Percentiles rank a stretch among this genome's conserved stretches.
Evolutionary conservation across 2,113 vertebrate species (phyloP).

Genomic region (Charina bottae): DNA sequence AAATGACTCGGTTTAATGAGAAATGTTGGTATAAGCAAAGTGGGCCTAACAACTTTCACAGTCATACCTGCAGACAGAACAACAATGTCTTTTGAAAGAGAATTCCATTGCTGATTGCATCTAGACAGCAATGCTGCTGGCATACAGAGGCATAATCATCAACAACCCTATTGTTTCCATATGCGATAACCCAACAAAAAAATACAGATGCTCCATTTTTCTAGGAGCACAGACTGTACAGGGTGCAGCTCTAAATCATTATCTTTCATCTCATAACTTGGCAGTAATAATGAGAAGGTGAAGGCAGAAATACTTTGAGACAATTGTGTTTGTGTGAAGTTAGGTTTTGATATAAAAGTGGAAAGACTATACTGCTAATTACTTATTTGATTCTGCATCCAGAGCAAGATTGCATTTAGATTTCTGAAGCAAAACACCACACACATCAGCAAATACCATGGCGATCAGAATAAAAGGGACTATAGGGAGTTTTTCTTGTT

Average conservation of each 20-base stretch:
- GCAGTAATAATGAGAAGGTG: not conserved
- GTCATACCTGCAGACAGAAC: not conserved
- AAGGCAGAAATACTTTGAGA: not conserved
- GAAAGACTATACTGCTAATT: conserved; percentile 1
- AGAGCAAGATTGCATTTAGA: conserved; percentile 25
- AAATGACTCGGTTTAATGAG: not conserved
- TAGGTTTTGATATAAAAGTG: not conserved
- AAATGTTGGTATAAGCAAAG: not conserved
- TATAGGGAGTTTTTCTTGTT: not conserved
- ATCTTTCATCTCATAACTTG: not conserved
- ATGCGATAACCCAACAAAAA: not conserved
- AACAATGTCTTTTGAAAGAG: conserved; percentile 19
- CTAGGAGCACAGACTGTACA: not conserved
- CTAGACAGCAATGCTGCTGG: conserved; percentile 1
- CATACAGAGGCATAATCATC: conserved; percentile 21
- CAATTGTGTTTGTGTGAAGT: not conserved
- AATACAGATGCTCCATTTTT: not conserved
- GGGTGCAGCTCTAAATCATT: not conserved
- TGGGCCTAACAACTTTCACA: not conserved
- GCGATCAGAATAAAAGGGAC: not conserved
- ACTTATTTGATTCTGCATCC: not conserved
- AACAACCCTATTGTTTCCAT: conserved; percentile 27
- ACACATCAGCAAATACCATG: not conserved
- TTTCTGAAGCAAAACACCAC: conserved; percentile 5
- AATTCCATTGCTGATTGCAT: conserved; percentile 19